These are phyloP conservation scores for Lonchura striata DNA, from an alignment of 2,113 vertebrate genomes.

Conservation along the genomic window DNA sequence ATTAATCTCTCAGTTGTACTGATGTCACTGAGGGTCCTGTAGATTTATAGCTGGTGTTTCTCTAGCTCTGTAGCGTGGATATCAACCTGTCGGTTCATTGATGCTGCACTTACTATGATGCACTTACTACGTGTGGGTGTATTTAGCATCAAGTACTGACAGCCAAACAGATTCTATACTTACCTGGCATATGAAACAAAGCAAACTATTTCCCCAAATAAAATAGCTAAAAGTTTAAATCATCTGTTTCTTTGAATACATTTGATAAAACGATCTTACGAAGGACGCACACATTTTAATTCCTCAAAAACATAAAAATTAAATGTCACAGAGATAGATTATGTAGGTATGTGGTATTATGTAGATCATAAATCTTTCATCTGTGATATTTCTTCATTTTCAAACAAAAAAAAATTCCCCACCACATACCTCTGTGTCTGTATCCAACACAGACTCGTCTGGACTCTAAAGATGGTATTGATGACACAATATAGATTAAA, in stretches of 20 bases:
- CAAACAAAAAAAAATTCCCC: background rate
- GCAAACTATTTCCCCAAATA: background rate
- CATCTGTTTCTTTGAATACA: background rate
- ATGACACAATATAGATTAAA: background rate
- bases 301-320: background rate
- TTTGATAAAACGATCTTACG: background rate
- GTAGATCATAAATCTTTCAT: background rate
- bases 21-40: background rate
- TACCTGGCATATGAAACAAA: background rate
- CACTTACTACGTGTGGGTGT: background rate
- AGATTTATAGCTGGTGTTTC: background rate
- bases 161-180: background rate
- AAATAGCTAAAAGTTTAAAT: background rate
- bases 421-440: background rate
- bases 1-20: background rate
- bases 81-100: background rate
- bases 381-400: background rate
- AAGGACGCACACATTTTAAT: background rate
- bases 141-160: background rate
- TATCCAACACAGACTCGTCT: background rate
- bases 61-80: background rate
- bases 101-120: background rate
- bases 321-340: background rate
- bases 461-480: background rate
- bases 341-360: background rate